Conservation (phyloP, 2,113 vertebrate genomes). For the Chauna torquata region DNA sequence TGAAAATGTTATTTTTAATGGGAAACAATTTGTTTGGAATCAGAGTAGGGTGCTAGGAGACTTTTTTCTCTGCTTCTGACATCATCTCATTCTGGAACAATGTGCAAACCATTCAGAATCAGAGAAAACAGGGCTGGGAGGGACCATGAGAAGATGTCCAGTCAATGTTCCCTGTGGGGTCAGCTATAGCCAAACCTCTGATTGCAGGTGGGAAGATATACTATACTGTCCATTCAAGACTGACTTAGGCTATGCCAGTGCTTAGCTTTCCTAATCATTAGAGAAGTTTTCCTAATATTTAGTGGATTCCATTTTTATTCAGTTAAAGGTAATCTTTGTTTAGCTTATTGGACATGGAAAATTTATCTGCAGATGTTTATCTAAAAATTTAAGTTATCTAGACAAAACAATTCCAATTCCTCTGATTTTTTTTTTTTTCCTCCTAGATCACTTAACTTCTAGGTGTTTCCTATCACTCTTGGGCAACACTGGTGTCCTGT, state of each 20-base stretch:
- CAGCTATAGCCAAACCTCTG: neutral
- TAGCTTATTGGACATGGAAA: neutral
- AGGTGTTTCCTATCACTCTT: neutral
- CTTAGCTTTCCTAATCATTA: neutral
- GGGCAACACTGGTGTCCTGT: neutral
- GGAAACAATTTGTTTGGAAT: neutral
- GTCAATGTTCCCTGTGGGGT: neutral
- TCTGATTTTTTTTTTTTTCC: neutral
- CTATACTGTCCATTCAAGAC: neutral
- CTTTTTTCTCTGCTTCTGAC: neutral
- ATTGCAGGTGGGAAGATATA: neutral
- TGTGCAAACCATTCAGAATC: neutral
- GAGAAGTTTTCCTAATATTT: neutral
- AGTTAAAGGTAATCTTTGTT: neutral
- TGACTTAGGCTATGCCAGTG: neutral
- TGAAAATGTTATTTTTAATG: neutral
- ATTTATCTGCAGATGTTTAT: neutral
- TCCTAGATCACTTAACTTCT: neutral
- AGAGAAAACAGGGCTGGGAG: neutral
- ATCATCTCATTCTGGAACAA: neutral
- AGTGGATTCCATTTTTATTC: neutral
- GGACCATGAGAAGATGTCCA: neutral
- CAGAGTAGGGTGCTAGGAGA: neutral
- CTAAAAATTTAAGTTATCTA: neutral
- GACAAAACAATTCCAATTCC: rapidly evolving